Evolutionary conservation across 2,113 vertebrate species (phyloP), one percentile per base, ranked within the genome.

Genomic region (Xenopus tropicalis): DNA sequence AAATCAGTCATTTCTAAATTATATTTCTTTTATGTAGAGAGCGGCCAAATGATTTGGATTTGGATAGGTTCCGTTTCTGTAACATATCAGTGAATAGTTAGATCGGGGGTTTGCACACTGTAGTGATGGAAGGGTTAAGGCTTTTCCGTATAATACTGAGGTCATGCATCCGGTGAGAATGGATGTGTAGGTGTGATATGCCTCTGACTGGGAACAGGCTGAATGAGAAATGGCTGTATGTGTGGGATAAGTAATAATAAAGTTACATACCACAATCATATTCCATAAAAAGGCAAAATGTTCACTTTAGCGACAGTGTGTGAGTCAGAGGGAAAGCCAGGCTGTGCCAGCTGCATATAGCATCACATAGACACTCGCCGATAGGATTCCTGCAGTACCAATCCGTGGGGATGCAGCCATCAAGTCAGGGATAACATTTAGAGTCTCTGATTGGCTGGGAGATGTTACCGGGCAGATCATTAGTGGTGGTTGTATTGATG

Each of bases 231-330:
- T 75, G 24, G 61, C 66, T 68, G 66, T n/a, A 29, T 69, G 65
- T 69, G 66, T 52, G 56, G 44, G 61, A 63, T 14, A 11, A 48
- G 65, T 58, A 51, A 37, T 43, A 22, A 68, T 70, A 43, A 48
- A 67, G 43, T 68, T 75, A 54, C 57, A 48, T 46, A 51, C 20
- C 61, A 66, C 46, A 73, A 51, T 56, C 43, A 69, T 48, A 62
- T 69, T 75, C 72, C 72, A 75, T 75, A 75, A 61, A 74, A 75
- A 68, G 65, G 59, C 66, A 52, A 61, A 75, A 52, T 25, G 44
- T 44, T 69, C 64, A 61, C 17, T 61, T 23, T 68, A 48, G 24
- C 25, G 61, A 61, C 48, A 69, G 14, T 57, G 16, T 29, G 52
- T 75, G 72, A 75, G 37, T 75, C 72, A 75, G 14, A 24, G 29